A percentile compares a stretch with the other conserved stretches of the same genome.
These are phyloP conservation scores for Vanessa cardui DNA, from an alignment of 2,888 invertebrate species.

Conservation along the genomic window DNA sequence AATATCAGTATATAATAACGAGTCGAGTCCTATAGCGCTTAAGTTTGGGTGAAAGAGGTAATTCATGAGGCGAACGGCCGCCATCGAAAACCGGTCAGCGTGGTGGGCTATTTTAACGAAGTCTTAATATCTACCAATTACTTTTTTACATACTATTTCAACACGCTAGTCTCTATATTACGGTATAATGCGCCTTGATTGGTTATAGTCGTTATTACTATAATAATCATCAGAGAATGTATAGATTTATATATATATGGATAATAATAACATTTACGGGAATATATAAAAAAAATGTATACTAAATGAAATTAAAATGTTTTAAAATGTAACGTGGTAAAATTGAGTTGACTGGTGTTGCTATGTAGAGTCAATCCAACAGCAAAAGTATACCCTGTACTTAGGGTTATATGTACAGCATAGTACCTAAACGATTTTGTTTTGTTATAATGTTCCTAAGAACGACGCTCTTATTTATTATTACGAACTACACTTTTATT, in stretches of 20 bases:
- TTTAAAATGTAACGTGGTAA: too few species aligned
- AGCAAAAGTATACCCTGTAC: too few species aligned
- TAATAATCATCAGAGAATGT: background rate
- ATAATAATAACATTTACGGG: background rate
- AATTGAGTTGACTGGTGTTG: too few species aligned
- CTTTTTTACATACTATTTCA: constrained; percentile 14
- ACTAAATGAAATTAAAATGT: too few species aligned
- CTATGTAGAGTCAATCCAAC: too few species aligned
- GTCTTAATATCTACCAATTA: constrained; percentile 26
- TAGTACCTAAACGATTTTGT: too few species aligned
- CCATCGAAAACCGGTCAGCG: constrained; percentile 46
- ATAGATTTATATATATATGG: background rate
- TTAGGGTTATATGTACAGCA: too few species aligned
- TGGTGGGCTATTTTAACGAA: constrained; percentile 43
- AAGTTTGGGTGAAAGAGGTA: constrained; percentile 37
- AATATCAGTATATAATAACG: background rate
- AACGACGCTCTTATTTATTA: too few species aligned
- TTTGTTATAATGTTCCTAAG: too few species aligned
- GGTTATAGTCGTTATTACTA: background rate
- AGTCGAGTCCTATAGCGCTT: constrained; percentile 14
- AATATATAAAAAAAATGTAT: too few species aligned
- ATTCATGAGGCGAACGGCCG: constrained; percentile 40
- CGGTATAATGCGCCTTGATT: background rate
- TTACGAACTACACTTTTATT: too few species aligned
- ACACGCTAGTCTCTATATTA: background rate